These are phyloP conservation scores for Penaeus vannamei DNA, from an alignment of 1,140 invertebrate species.

Conservation along the genomic window DNA sequence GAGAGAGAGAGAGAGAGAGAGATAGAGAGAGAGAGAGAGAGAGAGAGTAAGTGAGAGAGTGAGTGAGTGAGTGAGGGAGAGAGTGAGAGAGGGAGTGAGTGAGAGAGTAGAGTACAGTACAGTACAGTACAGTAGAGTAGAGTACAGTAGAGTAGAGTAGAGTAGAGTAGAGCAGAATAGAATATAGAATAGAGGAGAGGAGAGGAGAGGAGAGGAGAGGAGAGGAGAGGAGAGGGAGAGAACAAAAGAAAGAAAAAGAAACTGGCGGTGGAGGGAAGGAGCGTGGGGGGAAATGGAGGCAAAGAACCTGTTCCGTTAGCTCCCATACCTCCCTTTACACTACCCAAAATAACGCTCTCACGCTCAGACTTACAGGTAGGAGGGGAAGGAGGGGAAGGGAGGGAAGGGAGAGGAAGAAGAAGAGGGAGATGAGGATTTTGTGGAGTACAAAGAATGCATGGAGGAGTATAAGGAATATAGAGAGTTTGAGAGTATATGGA, in stretches of 20 bases:
- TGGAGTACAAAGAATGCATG: neutral
- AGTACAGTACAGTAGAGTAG: neutral
- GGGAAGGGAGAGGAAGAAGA: neutral
- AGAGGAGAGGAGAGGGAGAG: neutral
- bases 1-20: neutral
- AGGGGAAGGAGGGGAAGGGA: neutral
- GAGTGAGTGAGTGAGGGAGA: too few species aligned
- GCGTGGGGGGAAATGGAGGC: neutral
- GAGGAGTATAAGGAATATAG: neutral
- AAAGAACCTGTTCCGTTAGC: neutral
- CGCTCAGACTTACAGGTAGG: neutral
- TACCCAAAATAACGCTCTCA: neutral
- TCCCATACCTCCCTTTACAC: neutral
- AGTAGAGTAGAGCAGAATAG: neutral
- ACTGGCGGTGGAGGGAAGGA: neutral
- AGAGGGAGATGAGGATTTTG: neutral
- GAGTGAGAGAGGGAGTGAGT: neutral
- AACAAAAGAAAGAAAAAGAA: conserved; percentile 10
- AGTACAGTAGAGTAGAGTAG: too few species aligned
- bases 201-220: neutral
- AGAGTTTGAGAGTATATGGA: neutral
- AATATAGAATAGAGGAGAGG: neutral
- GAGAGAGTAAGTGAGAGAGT: neutral
- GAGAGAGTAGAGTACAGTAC: neutral
- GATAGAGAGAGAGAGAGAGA: neutral